phyloP scores from a whole-genome alignment of 2,888 invertebrate genomes.

The Pachycephus smyrnensis region DNA sequence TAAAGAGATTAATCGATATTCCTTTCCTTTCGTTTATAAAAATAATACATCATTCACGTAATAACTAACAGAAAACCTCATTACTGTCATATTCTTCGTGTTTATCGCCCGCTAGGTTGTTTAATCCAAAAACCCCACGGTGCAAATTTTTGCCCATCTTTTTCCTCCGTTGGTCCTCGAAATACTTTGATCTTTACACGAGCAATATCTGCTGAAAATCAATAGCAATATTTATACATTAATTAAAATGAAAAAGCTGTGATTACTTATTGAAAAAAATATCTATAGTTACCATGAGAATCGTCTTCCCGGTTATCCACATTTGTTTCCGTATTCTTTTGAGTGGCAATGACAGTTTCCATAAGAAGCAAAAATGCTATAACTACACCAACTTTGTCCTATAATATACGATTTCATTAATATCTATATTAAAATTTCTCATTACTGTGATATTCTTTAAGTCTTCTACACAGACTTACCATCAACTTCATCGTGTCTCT shows the following conservation, averaged over 20 bases:
- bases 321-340: not conserved
- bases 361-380: not conserved
- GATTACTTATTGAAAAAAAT: not conserved
- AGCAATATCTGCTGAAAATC: slow-evolving; percentile 42
- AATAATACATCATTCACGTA: not conserved
- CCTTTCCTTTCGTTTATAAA: not conserved
- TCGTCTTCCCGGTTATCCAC: not conserved
- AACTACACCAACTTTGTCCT: not conserved
- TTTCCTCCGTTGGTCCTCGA: slow-evolving; percentile 54
- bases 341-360: not conserved
- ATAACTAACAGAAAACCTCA: too few species aligned
- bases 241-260: not conserved
- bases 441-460: not conserved
- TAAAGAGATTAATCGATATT: too few species aligned
- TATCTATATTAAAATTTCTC: not conserved
- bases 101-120: slow-evolving; percentile 45
- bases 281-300: slow-evolving; percentile 12
- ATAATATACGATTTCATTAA: not conserved
- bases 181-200: slow-evolving; percentile 62
- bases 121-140: slow-evolving; percentile 63
- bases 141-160: slow-evolving; percentile 51
- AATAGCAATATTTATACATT: not conserved
- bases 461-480: not conserved
- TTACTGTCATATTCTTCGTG: not conserved
- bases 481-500: slow-evolving; percentile 1